Conservation (phyloP, 2,888 invertebrate species). For the Sarcophaga rosellei region DNA sequence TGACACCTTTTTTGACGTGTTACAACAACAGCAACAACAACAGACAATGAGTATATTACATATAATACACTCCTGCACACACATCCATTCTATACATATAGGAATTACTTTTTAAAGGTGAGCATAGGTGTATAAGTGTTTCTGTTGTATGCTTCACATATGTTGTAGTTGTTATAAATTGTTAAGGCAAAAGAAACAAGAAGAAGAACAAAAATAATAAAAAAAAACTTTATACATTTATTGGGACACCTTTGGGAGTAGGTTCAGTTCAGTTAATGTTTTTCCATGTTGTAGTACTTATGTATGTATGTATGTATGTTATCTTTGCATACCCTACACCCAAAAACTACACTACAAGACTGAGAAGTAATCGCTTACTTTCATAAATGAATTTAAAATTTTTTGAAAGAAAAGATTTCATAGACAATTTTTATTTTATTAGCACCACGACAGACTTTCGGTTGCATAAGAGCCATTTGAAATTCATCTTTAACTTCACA, state of each 20-base stretch:
- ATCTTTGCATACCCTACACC: constrained; percentile 33
- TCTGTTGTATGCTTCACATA: background rate
- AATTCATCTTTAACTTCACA: too few relatives aligned
- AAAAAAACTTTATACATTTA: constrained; percentile 63
- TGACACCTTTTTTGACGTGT: constrained; percentile 68
- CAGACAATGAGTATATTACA: constrained; percentile 52
- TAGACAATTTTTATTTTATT: too few relatives aligned
- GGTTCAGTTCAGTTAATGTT: constrained; percentile 65
- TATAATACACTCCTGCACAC: constrained; percentile 31
- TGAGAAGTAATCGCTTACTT: too few relatives aligned
- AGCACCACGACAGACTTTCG: too few relatives aligned
- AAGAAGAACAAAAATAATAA: constrained; percentile 36
- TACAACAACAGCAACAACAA: constrained; percentile 45
- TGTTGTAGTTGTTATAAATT: constrained; percentile 48
- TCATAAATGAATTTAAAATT: too few relatives aligned
- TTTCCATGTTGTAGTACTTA: constrained; percentile 44
- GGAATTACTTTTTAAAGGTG: background rate
- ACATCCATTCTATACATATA: constrained; percentile 8
- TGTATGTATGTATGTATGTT: background rate
- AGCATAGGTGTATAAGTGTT: background rate
- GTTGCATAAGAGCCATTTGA: too few relatives aligned
- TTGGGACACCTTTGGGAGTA: constrained; percentile 66
- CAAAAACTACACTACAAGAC: background rate
- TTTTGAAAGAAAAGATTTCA: too few relatives aligned
- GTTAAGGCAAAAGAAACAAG: constrained; percentile 61